Base-by-base conservation (phyloP, 2,797 vertebrate genomes). In the Paratrypauchen microcephalus region DNA sequence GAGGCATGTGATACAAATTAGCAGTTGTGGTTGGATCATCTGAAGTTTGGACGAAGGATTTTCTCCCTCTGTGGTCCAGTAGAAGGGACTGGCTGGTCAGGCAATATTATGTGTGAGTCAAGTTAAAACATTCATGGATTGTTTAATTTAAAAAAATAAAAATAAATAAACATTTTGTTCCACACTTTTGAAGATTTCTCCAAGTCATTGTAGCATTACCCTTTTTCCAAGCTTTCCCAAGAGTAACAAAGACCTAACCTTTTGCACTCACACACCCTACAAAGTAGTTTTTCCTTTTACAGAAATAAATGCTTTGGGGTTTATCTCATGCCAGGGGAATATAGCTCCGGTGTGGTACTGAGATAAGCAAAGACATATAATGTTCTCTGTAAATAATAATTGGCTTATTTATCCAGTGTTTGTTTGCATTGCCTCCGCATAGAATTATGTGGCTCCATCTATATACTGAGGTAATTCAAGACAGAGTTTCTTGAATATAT, bases 331-430 rank as follows among this genome's bases (percentile, higher is more conserved):
- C 62, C 41, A 19, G 24, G 24, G 41, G 62, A 64, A 26, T 64
- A 26, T 64, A 64, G 23, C 6, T 23, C 23, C 21, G 13, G 36
- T 62, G 60, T 41, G 36, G 60, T 21, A 39, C 36, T 6, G 41
- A 48, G 62, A 64, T 48, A 64, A 64, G 45, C 41, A 26, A 47
- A 47, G 41, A 48, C 62, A 48, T 63, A 23, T 23, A 63, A 39
- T 3, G 6, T 16, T 7, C 5, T 8, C 36, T 62, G 60, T 62
- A 62, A 62, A 39, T 41, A 21, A 30, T 36, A 62, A 62, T 41
- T 62, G 36, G 32, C 32, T 62, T 41, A 32, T 62, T 62, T n/a
- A 6, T 41, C 36, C 19, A 23, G 13, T 41, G 32, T 41, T 23
- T 62, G 60, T 62, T 41, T 60, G 28, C 58, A 60, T 60, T 39